Evolutionary conservation across 2,797 vertebrate species (phyloP), one percentile per base, ranked within the genome.

Genomic region (Ciconia nigra): DNA sequence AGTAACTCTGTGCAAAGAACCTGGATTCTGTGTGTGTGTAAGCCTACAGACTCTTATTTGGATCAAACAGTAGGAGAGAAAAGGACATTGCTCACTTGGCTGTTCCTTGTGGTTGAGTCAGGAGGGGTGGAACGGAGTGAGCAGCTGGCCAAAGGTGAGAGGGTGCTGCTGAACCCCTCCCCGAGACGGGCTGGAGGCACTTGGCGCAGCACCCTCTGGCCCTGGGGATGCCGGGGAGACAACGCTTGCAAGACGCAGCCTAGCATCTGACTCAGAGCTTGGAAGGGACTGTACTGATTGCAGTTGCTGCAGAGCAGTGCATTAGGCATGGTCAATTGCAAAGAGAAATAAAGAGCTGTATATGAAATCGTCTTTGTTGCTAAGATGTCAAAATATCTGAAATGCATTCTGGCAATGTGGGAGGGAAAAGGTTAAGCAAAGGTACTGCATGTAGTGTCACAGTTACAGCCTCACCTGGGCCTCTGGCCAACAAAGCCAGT

Each of bases 361-460:
- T 33, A 5, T 44, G 49, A 85, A 87, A 73, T 31, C 3, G 13
- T 55, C 62, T 95, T 65, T 90, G 63, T 94, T 92, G 86, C 87
- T 55, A 73, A 80, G 83, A 87, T 80, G 79, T 90, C 72, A 87
- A 47, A 85, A 77, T 42, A 78, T 52, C 86, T 74, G 69, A 44
- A 84, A 42, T 71, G 35, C 17, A 2, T 93, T 35, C 87, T 80
- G 77, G 71, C 71, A 58, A 3, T 59, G 76, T 83, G 92, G 96
- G 81, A 94, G 93, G 85, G 96, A 97, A 98, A 88, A 96, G 96
- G 98, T 98, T 98, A 98, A 98, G 66, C 7, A 59, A n/a, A 71
- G 96, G 96, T 67, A 55, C 91, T 89, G 74, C 63, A 47, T 28
- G 54, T 84, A 92, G 90, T 69, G 49, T 91, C 89, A 76, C 94